phyloP scores from a whole-genome alignment of 2,797 vertebrate species.

The Dallia pectoralis region DNA sequence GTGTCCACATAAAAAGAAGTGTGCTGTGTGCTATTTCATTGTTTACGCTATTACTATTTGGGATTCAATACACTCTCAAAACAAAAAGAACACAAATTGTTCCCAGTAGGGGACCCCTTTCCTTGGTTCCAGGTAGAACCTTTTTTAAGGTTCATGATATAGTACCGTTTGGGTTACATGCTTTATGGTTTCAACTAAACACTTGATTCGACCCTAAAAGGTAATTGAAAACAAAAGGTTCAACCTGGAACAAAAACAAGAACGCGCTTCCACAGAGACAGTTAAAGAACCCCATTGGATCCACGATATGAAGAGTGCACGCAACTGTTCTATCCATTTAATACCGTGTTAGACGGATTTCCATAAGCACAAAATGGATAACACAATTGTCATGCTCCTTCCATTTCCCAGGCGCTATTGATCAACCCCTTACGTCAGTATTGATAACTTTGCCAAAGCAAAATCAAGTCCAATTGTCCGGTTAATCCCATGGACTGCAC shows the following conservation, averaged over 20 bases:
- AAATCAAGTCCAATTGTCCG: constrained; percentile 79
- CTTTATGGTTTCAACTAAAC: too few species aligned
- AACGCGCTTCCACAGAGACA: too few species aligned
- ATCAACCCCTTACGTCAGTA: constrained; percentile 85
- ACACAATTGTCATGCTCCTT: constrained; percentile 60
- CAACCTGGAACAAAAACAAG: too few species aligned
- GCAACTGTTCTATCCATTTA: constrained; percentile 7
- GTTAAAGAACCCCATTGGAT: too few species aligned
- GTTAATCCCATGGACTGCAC: constrained; percentile 69
- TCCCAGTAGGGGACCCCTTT: too few species aligned
- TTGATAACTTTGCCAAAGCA: constrained; percentile 84
- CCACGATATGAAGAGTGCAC: neutral
- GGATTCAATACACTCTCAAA: neutral
- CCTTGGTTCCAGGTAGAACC: too few species aligned
- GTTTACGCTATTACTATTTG: neutral
- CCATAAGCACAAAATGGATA: constrained; percentile 21
- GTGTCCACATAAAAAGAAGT: neutral
- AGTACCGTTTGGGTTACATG: too few species aligned
- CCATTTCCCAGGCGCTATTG: constrained; percentile 75
- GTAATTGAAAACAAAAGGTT: too few species aligned
- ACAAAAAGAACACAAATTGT: too few species aligned
- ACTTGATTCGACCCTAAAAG: too few species aligned
- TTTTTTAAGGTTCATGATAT: too few species aligned
- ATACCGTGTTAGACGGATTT: constrained; percentile 3
- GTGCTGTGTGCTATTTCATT: neutral